Base-by-base conservation (phyloP, 2,113 vertebrate species). In the Pithys albifrons region DNA sequence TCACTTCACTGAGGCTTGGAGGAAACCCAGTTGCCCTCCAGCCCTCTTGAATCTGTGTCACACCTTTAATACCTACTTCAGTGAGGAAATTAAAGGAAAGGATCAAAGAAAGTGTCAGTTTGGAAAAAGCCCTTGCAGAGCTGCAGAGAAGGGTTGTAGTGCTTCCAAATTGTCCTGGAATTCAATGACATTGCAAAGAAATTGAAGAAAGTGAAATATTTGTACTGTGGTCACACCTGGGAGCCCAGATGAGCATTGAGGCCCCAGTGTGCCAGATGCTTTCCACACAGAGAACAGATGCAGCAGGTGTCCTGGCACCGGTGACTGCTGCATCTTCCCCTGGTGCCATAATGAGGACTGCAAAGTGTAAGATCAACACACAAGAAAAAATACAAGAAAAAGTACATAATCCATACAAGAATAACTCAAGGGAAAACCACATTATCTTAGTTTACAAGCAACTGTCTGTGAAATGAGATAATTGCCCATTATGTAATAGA, bases 381-480 rank as follows among this genome's bases (percentile, higher is more conserved):
- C 31, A 23, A 0, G 0, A 41, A 54, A 48, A 90, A 37, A 49
- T 37, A 49, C 8, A 85, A 61, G 45, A 85, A 49, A 69, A 82
- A 59, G 1, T 9, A 13, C 41, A 54, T 72, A 90, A 89, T 76
- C 75, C 49, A 11, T 65, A 22, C 28, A 65, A 75, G 48, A 91
- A 75, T 65, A 85, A 69, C 59, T 89, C 61, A 33, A 16, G 51
- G 54, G 81, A 76, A 93, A 95, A 52, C 2, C 41, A 51, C 9
- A 58, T 91, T 82, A 61, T 58, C 57, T 89, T 82, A 49, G 89
- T 96, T 89, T 94, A 94, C 80, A 94, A 89, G 76, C 69, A 91
- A 35, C 70, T 91, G 49, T 87, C 48, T 96, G 80, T 95, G 78
- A 92, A 94, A 92, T 31, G 25, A 95, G 94, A 24, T 92, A 83